phyloP scores from a whole-genome alignment of 1,140 invertebrate genomes.

The Drosophila sturtevanti region DNA sequence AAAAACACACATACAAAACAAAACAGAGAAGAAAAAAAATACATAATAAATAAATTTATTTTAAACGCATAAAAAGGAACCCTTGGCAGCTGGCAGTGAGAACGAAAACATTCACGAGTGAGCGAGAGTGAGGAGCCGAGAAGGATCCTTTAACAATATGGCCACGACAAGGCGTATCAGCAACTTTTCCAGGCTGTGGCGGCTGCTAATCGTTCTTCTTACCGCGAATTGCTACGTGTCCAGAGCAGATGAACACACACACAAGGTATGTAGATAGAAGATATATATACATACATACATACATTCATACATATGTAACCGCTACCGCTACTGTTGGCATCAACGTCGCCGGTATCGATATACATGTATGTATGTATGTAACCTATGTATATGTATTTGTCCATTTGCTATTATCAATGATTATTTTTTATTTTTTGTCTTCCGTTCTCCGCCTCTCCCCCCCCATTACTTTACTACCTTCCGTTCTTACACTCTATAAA shows the following conservation, averaged over 20 bases:
- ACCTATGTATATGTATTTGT: not conserved
- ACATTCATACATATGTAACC: too few relatives aligned
- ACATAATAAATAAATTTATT: conserved; percentile 5
- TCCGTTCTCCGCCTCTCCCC: not conserved
- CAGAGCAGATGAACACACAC: conserved; percentile 40
- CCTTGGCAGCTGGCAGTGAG: not conserved
- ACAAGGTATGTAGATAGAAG: conserved; percentile 22
- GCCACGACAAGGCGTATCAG: conserved; percentile 1
- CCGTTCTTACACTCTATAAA: not conserved
- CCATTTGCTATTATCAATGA: not conserved
- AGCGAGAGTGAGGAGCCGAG: not conserved
- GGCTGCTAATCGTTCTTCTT: conserved; percentile 3
- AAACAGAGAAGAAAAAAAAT: not conserved
- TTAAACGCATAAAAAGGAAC: not conserved
- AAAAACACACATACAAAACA: not conserved
- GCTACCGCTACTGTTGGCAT: too few relatives aligned
- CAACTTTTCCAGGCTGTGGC: not conserved
- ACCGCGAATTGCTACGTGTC: conserved; percentile 12
- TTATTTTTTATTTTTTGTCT: not conserved
- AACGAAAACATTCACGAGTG: not conserved
- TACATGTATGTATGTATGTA: not conserved
- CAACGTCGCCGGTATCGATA: not conserved
- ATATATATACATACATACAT: too few relatives aligned
- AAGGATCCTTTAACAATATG: not conserved
- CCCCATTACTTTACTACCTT: not conserved